Conservation (phyloP, 2,797 vertebrate species). For the Gadopsis bispinosus region DNA sequence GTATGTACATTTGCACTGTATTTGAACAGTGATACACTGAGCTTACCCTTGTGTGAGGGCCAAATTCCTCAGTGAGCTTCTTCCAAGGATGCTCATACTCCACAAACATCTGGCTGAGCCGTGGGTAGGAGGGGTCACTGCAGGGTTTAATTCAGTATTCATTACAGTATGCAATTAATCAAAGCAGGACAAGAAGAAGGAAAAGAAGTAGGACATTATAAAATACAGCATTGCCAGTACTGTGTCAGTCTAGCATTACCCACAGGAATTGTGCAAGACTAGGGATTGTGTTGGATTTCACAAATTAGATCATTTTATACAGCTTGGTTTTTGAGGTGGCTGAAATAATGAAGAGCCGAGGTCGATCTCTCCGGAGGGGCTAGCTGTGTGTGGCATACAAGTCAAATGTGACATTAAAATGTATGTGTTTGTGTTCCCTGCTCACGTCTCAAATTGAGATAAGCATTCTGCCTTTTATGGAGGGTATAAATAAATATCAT, state of each 20-base stretch:
- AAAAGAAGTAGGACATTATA: not conserved
- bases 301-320: not conserved
- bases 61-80: constrained; percentile 94
- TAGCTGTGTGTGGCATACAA: not conserved
- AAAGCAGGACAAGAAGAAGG: not conserved
- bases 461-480: constrained; percentile 10
- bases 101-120: constrained; percentile 93
- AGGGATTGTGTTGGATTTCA: not conserved
- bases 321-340: not conserved
- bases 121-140: constrained; percentile 91
- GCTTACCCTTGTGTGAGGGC: constrained; percentile 91
- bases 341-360: constrained; percentile 13
- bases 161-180: constrained; percentile 23
- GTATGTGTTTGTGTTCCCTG: constrained; percentile 19
- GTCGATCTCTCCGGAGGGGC: not conserved
- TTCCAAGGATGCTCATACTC: constrained; percentile 94
- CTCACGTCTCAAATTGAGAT: constrained; percentile 18
- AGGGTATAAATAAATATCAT: constrained; percentile 35
- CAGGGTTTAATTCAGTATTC: constrained; percentile 11
- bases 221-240: not conserved
- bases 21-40: not conserved
- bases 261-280: not conserved
- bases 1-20: not conserved
- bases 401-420: constrained; percentile 45
- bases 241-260: not conserved